phyloP scores from a whole-genome alignment of 2,888 invertebrate species.

The Rhamnusium bicolor region DNA sequence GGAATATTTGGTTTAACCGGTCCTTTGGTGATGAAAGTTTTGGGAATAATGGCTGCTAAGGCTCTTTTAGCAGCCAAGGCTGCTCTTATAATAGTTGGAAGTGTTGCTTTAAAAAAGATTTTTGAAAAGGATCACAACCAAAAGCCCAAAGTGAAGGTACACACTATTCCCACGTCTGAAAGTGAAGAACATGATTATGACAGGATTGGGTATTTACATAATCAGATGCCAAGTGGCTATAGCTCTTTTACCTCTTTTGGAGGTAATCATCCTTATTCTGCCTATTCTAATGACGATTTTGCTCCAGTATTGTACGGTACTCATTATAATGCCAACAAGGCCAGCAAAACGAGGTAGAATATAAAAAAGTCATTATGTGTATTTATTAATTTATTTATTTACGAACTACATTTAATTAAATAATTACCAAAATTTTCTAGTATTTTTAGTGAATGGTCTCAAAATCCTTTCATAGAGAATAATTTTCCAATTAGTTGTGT shows the following conservation, averaged over 20 bases:
- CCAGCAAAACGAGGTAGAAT: constrained; percentile 1
- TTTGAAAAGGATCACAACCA: constrained; percentile 78
- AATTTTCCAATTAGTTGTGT: too few species aligned
- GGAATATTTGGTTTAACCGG: constrained; percentile 78
- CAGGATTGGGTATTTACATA: constrained; percentile 49
- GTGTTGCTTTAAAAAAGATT: constrained; percentile 81
- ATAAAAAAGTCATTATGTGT: not conserved
- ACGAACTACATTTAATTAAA: not conserved
- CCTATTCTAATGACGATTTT: constrained; percentile 39
- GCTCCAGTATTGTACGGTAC: constrained; percentile 41
- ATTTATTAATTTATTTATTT: constrained; percentile 19
- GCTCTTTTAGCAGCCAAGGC: constrained; percentile 83
- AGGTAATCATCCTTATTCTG: constrained; percentile 45
- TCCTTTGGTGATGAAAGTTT: constrained; percentile 80
- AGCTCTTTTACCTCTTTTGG: constrained; percentile 29
- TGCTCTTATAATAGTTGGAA: constrained; percentile 81
- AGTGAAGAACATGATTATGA: constrained; percentile 65
- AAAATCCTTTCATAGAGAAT: too few species aligned
- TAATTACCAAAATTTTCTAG: not conserved
- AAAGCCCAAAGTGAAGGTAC: constrained; percentile 81
- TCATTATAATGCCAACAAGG: constrained; percentile 36
- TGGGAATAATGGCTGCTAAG: constrained; percentile 81
- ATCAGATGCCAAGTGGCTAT: constrained; percentile 47
- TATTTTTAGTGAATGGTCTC: too few species aligned
- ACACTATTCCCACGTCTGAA: constrained; percentile 70